Base-by-base conservation (phyloP, 1,140 invertebrate species). In the Battus philenor region DNA sequence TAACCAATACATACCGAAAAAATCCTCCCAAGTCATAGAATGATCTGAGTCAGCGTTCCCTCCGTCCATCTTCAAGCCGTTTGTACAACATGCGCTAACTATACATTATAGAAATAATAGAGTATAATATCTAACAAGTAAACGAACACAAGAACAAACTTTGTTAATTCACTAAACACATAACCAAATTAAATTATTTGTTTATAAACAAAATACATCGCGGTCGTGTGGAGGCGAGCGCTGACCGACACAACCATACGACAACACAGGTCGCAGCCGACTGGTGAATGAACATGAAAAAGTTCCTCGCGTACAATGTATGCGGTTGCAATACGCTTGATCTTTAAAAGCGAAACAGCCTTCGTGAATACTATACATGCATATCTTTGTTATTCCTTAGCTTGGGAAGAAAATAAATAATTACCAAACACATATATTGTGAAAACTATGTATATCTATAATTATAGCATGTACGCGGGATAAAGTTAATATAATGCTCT, bases 1-100 rank as follows among this genome's bases (percentile, higher is more conserved):
- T n/a, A n/a, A n/a, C n/a, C n/a, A n/a, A 12, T 69, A 83, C 78
- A 46, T 52, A 87, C 85, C 86, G 56, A 86, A 87, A 80, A 87
- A 86, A 54, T 87, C 86, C 59, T 87, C 86, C 86, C 86, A 87
- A 57, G 82, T 85, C 76, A 86, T 80, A 70, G 84, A 86, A 69
- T 87, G 84, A 67, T 87, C 86, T 52, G 86, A 87, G 62, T 87
- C 86, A 56, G 72, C 78, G 64, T 72, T 82, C 38, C 68, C 68
- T 62, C 70, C 77, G 59, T 80, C 83, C 83, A 87, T 87, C 59
- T 75, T 81, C 68, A 46, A 44, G 50, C 13, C 64, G 74, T 65
- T 67, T 7, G 29, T 53, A 44, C n/a, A 51, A 33, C 26, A 45
- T 29, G 36, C 44, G 47, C 43, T 49, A 70, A 52, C 59, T 55